These are phyloP conservation scores for Setophaga kirtlandii DNA, from an alignment of 2,113 vertebrate species.

Conservation along the genomic window DNA sequence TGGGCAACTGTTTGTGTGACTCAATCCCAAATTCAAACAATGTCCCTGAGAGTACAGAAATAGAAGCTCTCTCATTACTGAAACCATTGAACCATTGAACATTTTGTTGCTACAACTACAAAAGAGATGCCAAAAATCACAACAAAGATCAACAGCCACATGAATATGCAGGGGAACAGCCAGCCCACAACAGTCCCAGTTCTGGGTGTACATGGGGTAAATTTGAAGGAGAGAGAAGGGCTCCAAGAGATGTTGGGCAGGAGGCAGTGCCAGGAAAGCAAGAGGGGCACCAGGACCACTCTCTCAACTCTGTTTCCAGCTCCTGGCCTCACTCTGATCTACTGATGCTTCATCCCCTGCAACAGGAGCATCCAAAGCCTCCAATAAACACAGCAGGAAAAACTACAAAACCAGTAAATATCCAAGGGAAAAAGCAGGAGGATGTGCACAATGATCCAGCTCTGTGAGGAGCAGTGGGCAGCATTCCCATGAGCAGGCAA, in stretches of 20 bases:
- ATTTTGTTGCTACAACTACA: neutral
- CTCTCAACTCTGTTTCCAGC: neutral
- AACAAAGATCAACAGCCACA: neutral
- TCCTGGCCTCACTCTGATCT: neutral
- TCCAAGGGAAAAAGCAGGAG: neutral
- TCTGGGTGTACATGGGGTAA: neutral
- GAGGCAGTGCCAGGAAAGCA: neutral
- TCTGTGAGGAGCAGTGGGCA: neutral
- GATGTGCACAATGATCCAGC: neutral
- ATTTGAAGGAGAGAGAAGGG: neutral
- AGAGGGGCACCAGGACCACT: neutral
- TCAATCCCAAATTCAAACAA: neutral
- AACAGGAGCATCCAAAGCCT: neutral
- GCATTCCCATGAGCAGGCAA: fast-evolving
- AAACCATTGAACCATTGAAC: neutral
- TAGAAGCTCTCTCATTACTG: neutral
- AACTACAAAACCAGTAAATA: neutral
- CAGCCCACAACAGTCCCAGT: neutral
- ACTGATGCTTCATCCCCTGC: neutral
- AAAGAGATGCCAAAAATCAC: neutral
- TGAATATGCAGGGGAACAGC: neutral
- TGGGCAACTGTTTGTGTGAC: neutral
- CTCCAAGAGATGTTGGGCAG: neutral
- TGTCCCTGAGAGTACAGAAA: neutral
- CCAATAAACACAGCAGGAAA: neutral